phyloP scores from a whole-genome alignment of 2,888 invertebrate genomes.

The Trichopoda pennipes region DNA sequence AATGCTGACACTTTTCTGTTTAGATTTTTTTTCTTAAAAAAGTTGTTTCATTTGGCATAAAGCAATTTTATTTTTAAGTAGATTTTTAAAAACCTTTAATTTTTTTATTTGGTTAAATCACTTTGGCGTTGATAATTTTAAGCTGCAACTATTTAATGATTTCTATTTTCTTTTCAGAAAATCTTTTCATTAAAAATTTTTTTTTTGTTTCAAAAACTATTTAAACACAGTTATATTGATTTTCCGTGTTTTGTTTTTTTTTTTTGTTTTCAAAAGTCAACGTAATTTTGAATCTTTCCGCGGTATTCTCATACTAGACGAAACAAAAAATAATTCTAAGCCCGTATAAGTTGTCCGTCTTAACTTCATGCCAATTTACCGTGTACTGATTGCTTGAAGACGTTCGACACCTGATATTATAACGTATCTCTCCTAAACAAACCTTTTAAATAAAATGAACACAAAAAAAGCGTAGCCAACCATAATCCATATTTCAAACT shows the following conservation, averaged over 20 bases:
- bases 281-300: conserved; percentile 18
- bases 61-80: conserved; percentile 8
- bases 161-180: not conserved
- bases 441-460: conserved; percentile 44
- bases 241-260: conserved; percentile 14
- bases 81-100: not conserved
- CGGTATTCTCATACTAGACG: conserved; percentile 36
- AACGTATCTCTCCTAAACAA: conserved; percentile 71
- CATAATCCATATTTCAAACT: conserved; percentile 65
- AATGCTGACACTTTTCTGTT: conserved; percentile 49
- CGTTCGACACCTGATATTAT: conserved; percentile 79
- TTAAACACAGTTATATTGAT: conserved; percentile 41
- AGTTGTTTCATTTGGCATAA: conserved; percentile 7
- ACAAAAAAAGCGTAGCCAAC: conserved; percentile 49
- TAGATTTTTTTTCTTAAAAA: conserved; percentile 11
- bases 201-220: not conserved
- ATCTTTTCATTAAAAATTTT: conserved; percentile 4
- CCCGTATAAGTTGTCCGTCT: conserved; percentile 70
- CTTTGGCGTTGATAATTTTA: conserved; percentile 22
- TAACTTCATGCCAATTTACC: conserved; percentile 79
- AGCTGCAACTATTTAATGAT: conserved; percentile 1
- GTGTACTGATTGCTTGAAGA: conserved; percentile 79
- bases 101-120: conserved; percentile 34
- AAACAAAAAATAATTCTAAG: conserved; percentile 22
- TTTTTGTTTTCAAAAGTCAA: conserved; percentile 44